Evolutionary conservation across 35 echinoderm and acorn worm species (phyloP), one percentile per base, ranked within the genome.

Genomic region (Eucidaris tribuloides): DNA sequence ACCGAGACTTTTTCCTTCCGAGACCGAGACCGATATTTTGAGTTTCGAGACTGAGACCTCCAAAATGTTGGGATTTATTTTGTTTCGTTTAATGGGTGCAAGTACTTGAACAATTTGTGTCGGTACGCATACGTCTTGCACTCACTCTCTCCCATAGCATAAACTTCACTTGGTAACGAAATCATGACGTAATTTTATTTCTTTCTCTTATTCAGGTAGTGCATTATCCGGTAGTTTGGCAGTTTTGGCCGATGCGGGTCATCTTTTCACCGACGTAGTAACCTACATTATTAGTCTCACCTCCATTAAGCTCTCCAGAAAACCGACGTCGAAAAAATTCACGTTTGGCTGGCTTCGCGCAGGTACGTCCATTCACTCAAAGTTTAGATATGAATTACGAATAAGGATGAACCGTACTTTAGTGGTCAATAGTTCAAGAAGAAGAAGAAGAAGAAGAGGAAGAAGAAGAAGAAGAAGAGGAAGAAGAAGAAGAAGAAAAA

Each of bases 231-330:
- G 64, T 31, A 92, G 90, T 62, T 66, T 92, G 41, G 90, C 90
- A 7, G 55, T 92, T 18, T 5, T 92, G 63, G 85, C 90, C 4
- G 90, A 92, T 38, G 90, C 90, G 32, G 90, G 83, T 4, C 90
- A 92, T 61, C 50, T 92, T n/a, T 30, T 92, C 18, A 72, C 61
- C 0, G 90, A 92, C 58, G 70, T 92, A 45, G 57, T 80, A 13
- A 72, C 76, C n/a, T 92, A 87, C 50, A 41, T 86, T 17, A 86
- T 92, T 29, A 74, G 83, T n/a, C 65, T 86, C 5, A 54, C 74
- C 25, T 77, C 90, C 2, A 70, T 92, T 54, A 81, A 63, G 40
- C 65, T 92, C 19, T 72, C 83, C 7, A 28, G 68, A 42, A 86
- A 81, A 45, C 74, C 56, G 14, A 43, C 90, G 0, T 87, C 74